Percentiles rank a stretch among this genome's conserved stretches.
Evolutionary conservation across 2,113 vertebrate genomes (phyloP).

Genomic region (Chunga burmeisteri): DNA sequence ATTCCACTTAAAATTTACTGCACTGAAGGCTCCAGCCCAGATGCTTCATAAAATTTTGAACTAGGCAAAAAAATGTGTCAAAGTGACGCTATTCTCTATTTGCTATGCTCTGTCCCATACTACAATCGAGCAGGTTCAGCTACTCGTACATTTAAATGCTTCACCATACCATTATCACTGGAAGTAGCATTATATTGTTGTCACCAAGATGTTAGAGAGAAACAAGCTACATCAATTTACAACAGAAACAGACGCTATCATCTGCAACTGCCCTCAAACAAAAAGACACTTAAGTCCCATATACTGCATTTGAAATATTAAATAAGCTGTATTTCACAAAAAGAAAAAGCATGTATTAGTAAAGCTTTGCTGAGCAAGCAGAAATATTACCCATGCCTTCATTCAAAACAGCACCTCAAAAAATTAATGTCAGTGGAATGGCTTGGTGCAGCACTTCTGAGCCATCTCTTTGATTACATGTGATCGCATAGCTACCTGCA

Average conservation of each 20-base stretch:
- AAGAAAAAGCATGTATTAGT: conserved; percentile 60
- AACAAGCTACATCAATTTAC: neutral
- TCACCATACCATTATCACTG: neutral
- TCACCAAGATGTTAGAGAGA: neutral
- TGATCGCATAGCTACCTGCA: conserved; percentile 41
- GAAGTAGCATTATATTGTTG: neutral
- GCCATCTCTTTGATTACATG: conserved; percentile 55
- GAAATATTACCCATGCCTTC: conserved; percentile 46
- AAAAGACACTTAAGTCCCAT: conserved; percentile 24
- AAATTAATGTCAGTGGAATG: conserved; percentile 51
- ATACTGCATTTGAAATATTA: conserved; percentile 36
- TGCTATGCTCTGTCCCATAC: neutral
- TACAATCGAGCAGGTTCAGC: neutral
- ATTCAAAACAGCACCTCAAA: conserved; percentile 59
- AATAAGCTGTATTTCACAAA: conserved; percentile 11
- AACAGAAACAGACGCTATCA: neutral
- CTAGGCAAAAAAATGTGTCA: neutral
- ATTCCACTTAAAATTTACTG: neutral
- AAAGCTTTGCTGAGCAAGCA: conserved; percentile 47
- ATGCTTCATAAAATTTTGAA: neutral
- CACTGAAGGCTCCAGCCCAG: neutral
- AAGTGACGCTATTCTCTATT: neutral
- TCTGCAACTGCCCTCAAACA: conserved; percentile 15
- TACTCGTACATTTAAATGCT: neutral
- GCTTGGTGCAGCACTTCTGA: conserved; percentile 35